Evolutionary conservation across 1,140 invertebrate species (phyloP), one percentile per base, ranked within the genome.

Genomic region (Saccostrea cuccullata): DNA sequence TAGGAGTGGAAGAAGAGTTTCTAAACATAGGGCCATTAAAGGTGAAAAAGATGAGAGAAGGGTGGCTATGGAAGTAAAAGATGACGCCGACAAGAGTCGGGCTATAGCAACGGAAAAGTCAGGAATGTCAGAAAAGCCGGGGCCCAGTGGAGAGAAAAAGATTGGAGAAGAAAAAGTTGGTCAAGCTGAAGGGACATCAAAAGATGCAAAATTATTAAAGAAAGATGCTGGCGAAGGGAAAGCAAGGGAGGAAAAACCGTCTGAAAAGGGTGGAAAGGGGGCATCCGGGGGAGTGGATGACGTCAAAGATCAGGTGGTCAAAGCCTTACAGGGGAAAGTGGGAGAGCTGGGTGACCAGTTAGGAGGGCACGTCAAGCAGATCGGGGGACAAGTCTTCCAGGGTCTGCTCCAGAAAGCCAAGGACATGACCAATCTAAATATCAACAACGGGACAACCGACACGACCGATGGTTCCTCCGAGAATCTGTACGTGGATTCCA

Each of bases 351-450:
- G 70, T 15, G 70, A 77, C 2, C 70, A 77, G 70, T 77, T 77
- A 77, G 70, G 70, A 36, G 70, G 70, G 23, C 70, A 77, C 23
- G 70, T 77, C 26, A 77, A 77, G 30, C 70, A 77, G 30, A 12
- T 77, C 11, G 70, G 70, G 15, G 70, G 26, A 9, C 70, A 17
- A 30, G 70, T 77, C 26, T 30, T 77, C 30, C 23, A 77, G 70
- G 70, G 70, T 9, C 30, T 77, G 26, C 26, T 77, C 0, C 70
- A 77, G 26, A 77, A 77, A 36, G 70, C 70, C 70, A 77, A 77
- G 26, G 70, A 77, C 70, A 36, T 77, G 70, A 77, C 70, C 30
- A 77, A 77, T 47, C 1, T 47, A 5, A 47, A 47, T 47, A 47
- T 47, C 5, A 47, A 47, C 47, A 47, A 47, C 47, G 47, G 47